Conservation (phyloP, 2,113 vertebrate genomes). For the Otis tarda region DNA sequence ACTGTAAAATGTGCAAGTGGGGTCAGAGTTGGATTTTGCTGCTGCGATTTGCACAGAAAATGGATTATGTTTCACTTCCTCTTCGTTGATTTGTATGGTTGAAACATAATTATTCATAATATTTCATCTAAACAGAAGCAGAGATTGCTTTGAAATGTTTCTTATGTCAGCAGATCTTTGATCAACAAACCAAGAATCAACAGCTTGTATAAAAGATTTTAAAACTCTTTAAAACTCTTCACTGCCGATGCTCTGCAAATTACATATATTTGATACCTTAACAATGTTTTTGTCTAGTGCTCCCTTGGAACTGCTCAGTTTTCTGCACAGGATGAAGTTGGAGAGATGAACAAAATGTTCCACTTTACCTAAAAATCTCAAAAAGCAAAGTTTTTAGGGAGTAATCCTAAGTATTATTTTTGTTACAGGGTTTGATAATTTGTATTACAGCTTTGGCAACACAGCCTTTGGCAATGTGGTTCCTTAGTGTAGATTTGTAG, state of each 20-base stretch:
- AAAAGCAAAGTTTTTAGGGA: not conserved
- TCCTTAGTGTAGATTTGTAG: not conserved
- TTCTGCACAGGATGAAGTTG: not conserved
- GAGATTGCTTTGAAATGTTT: not conserved
- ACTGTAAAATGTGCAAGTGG: not conserved
- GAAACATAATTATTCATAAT: not conserved
- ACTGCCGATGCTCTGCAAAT: not conserved
- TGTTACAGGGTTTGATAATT: not conserved
- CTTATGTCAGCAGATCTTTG: not conserved
- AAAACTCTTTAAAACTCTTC: not conserved
- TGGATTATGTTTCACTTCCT: not conserved
- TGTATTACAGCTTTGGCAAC: not conserved
- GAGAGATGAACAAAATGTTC: not conserved
- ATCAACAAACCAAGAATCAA: not conserved
- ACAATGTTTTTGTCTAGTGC: not conserved
- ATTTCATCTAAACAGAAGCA: not conserved
- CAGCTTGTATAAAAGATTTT: not conserved
- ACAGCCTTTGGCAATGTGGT: not conserved
- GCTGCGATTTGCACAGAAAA: not conserved
- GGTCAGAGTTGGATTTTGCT: not conserved
- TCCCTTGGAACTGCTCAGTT: not conserved
- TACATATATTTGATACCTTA: not conserved
- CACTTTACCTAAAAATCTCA: not conserved
- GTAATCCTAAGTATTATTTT: not conserved
- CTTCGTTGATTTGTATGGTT: not conserved